Percentiles rank a stretch among this genome's conserved stretches.
Conservation (phyloP, 2,113 vertebrate genomes). For the Accipiter virgatus region DNA sequence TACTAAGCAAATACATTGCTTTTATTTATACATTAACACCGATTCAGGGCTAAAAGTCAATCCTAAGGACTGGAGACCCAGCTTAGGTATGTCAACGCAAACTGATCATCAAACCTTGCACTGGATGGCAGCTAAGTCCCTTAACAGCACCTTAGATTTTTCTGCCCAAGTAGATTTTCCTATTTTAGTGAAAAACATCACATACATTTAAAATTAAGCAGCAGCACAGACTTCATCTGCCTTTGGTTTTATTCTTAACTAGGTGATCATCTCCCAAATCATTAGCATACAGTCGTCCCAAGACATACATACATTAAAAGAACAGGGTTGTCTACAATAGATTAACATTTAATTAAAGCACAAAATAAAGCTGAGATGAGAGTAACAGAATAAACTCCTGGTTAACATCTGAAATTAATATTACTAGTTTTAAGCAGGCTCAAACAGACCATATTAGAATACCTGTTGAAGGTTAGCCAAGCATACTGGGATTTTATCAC, state of each 20-base stretch:
- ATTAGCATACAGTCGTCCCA: neutral
- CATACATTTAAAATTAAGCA: neutral
- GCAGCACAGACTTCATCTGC: neutral
- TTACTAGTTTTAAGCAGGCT: neutral
- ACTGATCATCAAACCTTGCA: neutral
- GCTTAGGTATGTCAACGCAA: neutral
- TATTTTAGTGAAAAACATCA: neutral
- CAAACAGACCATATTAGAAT: neutral
- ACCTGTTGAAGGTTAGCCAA: neutral
- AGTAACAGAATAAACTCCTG: neutral
- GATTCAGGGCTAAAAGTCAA: neutral
- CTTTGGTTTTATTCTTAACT: neutral
- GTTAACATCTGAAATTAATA: neutral
- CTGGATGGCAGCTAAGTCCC: neutral
- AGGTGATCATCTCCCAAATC: neutral
- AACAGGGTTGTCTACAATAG: neutral
- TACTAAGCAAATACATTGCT: constrained; percentile 8
- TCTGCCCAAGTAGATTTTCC: neutral
- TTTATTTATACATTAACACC: neutral
- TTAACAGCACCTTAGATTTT: neutral
- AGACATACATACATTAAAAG: neutral
- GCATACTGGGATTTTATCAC: neutral
- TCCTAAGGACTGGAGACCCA: neutral
- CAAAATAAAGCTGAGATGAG: neutral
- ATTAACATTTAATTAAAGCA: constrained; percentile 19